These are phyloP conservation scores for Aphaenogaster ashmeadi DNA, from an alignment of 1,140 invertebrate species.

Conservation along the genomic window DNA sequence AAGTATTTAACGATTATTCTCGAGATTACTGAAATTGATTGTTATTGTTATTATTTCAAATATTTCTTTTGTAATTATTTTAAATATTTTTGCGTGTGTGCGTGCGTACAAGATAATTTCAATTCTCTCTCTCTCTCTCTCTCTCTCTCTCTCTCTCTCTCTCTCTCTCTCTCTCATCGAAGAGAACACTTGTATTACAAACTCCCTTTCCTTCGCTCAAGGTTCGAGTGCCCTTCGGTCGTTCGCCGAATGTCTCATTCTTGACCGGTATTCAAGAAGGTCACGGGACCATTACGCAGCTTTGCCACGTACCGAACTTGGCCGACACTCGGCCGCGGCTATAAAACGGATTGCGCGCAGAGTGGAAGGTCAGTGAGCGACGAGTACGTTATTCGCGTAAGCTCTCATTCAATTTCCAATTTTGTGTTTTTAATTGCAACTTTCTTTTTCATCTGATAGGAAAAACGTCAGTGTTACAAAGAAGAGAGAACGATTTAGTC, in stretches of 20 bases:
- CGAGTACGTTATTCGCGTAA: conserved; percentile 19
- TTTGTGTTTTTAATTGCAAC: not conserved
- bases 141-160: too few species aligned
- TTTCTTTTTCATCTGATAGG: not conserved
- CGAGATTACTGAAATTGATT: not conserved
- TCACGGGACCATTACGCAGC: conserved; percentile 82
- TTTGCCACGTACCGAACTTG: conserved; percentile 76
- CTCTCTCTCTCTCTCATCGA: not conserved
- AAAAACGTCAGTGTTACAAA: not conserved
- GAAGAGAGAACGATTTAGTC: not conserved
- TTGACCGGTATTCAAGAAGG: conserved; percentile 85
- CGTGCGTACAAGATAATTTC: not conserved
- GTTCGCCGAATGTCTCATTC: conserved; percentile 73
- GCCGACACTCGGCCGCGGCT: conserved; percentile 78
- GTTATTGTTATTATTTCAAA: not conserved
- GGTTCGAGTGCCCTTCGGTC: conserved; percentile 56
- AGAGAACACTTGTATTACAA: not conserved
- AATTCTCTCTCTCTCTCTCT: not conserved
- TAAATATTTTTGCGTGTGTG: too few species aligned
- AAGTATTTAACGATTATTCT: too few species aligned
- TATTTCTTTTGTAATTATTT: too few species aligned
- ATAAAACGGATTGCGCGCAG: conserved; percentile 74
- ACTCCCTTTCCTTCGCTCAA: conserved; percentile 44
- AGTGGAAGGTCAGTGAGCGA: conserved; percentile 50
- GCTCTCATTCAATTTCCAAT: not conserved